These are phyloP conservation scores for Lipophrys pholis DNA, from an alignment of 2,113 vertebrate species.

Conservation along the genomic window DNA sequence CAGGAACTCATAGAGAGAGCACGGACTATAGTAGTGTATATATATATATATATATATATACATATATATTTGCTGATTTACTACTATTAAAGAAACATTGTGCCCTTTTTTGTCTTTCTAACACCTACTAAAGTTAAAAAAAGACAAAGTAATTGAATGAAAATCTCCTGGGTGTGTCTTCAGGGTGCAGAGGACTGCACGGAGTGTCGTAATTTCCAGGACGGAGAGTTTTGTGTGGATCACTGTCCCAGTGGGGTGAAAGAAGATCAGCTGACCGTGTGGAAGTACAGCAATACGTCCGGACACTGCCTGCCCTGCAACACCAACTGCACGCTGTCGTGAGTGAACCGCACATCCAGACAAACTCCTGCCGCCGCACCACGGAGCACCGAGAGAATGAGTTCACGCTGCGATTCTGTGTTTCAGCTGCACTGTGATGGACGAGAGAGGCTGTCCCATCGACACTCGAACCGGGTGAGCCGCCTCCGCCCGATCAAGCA, in stretches of 20 bases:
- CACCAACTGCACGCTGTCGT: constrained; percentile 94
- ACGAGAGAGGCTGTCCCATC: constrained; percentile 90
- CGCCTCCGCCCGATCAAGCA: background rate
- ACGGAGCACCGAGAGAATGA: background rate
- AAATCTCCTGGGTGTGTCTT: background rate
- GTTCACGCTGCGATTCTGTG: constrained; percentile 36
- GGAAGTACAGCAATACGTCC: constrained; percentile 91
- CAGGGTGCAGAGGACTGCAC: constrained; percentile 89
- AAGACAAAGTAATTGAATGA: no score
- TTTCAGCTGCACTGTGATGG: constrained; percentile 88
- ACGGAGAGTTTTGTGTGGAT: constrained; percentile 87
- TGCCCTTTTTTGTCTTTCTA: no score
- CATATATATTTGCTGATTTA: no score
- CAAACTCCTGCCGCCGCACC: background rate
- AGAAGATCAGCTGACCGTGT: constrained; percentile 89
- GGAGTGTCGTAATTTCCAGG: constrained; percentile 89
- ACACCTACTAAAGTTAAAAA: no score
- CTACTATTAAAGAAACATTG: no score
- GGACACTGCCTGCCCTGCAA: constrained; percentile 89
- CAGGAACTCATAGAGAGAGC: no score
- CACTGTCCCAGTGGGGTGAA: constrained; percentile 93
- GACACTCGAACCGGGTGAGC: constrained; percentile 90
- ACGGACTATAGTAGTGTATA: no score
- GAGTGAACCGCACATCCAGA: constrained; percentile 70
- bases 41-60: no score